Evolutionary conservation across 2,888 invertebrate species (phyloP).

Genomic region (Stegana nigrithorax): DNA sequence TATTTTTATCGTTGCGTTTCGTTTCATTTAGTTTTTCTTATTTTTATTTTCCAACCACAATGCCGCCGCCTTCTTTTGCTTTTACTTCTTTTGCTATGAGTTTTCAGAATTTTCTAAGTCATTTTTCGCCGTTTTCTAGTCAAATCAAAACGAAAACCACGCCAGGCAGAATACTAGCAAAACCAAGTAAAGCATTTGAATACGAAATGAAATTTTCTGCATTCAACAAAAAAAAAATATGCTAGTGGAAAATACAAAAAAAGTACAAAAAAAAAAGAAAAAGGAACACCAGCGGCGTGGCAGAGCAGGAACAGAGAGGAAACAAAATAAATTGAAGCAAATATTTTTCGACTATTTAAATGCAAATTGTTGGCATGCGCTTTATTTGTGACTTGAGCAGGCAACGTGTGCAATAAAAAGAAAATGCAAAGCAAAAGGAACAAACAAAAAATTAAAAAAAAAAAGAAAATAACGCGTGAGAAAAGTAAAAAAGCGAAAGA

Average conservation of each 20-base stretch:
- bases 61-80: not conserved
- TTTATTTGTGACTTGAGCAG: not conserved
- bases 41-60: not conserved
- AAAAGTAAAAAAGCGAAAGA: conserved; percentile 11
- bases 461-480: not conserved
- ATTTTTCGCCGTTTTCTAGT: not conserved
- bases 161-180: too few relatives aligned
- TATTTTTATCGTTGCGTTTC: not conserved
- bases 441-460: not conserved
- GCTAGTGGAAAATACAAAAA: too few relatives aligned
- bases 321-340: conserved; percentile 12
- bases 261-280: too few relatives aligned
- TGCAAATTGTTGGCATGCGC: conserved; percentile 39
- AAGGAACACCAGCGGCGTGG: not conserved
- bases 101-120: not conserved
- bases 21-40: not conserved
- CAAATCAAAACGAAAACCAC: too few relatives aligned
- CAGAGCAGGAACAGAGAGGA: not conserved
- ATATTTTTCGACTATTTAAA: conserved; percentile 38
- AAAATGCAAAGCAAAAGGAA: not conserved
- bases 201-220: not conserved
- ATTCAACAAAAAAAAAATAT: too few relatives aligned
- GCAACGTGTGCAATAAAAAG: not conserved
- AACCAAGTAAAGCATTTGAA: not conserved
- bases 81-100: not conserved